These are phyloP conservation scores for Brachyhypopomus occidentalis DNA, from an alignment of 2,113 vertebrate genomes.

Conservation along the genomic window DNA sequence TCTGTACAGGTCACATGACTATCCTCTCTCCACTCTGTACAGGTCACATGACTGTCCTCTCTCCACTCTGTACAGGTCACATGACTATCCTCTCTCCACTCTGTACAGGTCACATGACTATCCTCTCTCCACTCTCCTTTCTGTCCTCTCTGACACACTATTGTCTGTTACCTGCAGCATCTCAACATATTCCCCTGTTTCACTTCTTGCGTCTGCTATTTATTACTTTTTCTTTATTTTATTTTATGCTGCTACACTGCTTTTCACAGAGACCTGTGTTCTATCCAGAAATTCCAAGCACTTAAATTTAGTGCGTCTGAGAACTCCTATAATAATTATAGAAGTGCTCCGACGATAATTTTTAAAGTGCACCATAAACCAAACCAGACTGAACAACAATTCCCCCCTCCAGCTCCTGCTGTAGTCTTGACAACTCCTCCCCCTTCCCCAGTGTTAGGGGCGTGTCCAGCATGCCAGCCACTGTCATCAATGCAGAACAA, in stretches of 20 bases:
- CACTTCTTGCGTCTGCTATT: slow-evolving; percentile 15
- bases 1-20: slow-evolving; percentile 9
- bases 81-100: slow-evolving; percentile 15
- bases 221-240: slow-evolving; percentile 45
- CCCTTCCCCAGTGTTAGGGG: neutral
- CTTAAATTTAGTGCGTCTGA: slow-evolving; percentile 60
- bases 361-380: slow-evolving; percentile 66
- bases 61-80: too few relatives aligned
- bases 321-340: slow-evolving; percentile 59
- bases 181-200: slow-evolving; percentile 16
- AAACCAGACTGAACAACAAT: slow-evolving; percentile 63
- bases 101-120: slow-evolving; percentile 6
- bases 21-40: neutral
- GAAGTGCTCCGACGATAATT: slow-evolving; percentile 59
- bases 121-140: slow-evolving; percentile 11
- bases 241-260: slow-evolving; percentile 33
- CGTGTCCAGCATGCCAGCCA: slow-evolving; percentile 21
- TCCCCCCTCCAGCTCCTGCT: neutral
- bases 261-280: slow-evolving; percentile 63
- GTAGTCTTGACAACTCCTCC: neutral
- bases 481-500: slow-evolving; percentile 35
- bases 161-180: neutral
- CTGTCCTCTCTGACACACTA: neutral
- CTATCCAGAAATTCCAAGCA: slow-evolving; percentile 63
- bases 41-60: neutral